Evolutionary conservation across 2,113 vertebrate species (phyloP), one percentile per base, ranked within the genome.

Genomic region (Apistogramma diplotaenia): DNA sequence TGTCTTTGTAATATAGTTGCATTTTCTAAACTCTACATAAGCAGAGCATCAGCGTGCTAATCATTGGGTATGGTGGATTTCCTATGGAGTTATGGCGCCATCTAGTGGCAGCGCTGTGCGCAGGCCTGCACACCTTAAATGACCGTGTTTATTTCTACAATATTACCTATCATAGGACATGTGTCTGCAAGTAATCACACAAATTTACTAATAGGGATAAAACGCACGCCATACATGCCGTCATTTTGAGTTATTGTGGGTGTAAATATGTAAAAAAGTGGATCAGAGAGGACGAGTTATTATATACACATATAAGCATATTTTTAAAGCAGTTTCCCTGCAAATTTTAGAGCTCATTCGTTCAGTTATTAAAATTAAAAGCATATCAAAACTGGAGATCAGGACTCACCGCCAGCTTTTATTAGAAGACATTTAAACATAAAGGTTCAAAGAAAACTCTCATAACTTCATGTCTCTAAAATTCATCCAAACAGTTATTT

Each of bases 371-470:
- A 65, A 18, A 25, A 46, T 1, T 18, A 65, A 67, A 67, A 67
- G 40, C 62, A 67, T 67, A 5, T 18, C 27, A 49, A n/a, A n/a
- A n/a, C n/a, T n/a, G n/a, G n/a, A n/a, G 31, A 58, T 85, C 80
- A 60, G 84, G 83, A 90, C 80, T 84, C 56, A 40, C 70, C 87
- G 56, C 73, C 88, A 84, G 76, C 27, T 92, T 93, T 92, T 92
- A 93, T 93, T 91, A 84, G 58, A 90, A 93, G 79, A 91, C 77
- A 90, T 87, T 89, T 53, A 78, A 91, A 89, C 84, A 86, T 67
- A 88, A 87, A 83, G 2, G 23, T 76, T 82, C 21, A 89, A 74
- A 79, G 80, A 87, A 86, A 85, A 73, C 46, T 71, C 31, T 79
- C 76, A 29, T 51, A 74, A 81, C 55, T 51, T 62, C 61, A 81